Evolutionary conservation across 2,113 vertebrate genomes (phyloP).

Genomic region (Jacana jacana): DNA sequence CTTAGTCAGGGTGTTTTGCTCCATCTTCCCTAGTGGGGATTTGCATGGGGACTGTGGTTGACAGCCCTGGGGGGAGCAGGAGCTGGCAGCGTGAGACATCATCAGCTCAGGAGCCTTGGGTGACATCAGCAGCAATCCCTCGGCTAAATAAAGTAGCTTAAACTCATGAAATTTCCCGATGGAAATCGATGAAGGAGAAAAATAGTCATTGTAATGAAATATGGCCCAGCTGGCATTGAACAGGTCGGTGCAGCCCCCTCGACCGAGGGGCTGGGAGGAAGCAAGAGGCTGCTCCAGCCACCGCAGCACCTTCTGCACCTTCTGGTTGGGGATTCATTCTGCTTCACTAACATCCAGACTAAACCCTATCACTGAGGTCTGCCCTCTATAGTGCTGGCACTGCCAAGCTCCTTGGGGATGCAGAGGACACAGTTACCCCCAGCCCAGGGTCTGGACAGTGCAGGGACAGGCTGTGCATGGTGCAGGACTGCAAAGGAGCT

Average conservation of each 20-base stretch:
- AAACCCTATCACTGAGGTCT: not conserved
- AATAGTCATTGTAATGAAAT: not conserved
- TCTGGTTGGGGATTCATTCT: not conserved
- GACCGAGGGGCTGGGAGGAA: not conserved
- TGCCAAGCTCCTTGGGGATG: not conserved
- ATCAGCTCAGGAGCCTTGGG: not conserved
- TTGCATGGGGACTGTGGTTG: not conserved
- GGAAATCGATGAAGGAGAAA: not conserved
- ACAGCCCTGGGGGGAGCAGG: not conserved
- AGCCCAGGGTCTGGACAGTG: not conserved
- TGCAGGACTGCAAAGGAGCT: not conserved
- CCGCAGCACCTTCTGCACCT: accelerated
- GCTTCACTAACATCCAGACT: not conserved
- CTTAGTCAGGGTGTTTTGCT: not conserved
- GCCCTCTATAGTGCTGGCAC: not conserved
- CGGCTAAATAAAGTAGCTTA: not conserved
- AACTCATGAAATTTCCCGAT: not conserved
- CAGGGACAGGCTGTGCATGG: not conserved
- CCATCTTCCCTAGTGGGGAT: not conserved
- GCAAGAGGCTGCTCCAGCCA: not conserved
- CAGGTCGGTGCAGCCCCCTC: not conserved
- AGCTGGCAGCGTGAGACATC: not conserved
- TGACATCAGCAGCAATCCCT: not conserved
- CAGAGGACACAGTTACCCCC: not conserved
- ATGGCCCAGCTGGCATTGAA: not conserved